Base-by-base conservation (phyloP, 2,888 invertebrate species). In the Myathropa florea region DNA sequence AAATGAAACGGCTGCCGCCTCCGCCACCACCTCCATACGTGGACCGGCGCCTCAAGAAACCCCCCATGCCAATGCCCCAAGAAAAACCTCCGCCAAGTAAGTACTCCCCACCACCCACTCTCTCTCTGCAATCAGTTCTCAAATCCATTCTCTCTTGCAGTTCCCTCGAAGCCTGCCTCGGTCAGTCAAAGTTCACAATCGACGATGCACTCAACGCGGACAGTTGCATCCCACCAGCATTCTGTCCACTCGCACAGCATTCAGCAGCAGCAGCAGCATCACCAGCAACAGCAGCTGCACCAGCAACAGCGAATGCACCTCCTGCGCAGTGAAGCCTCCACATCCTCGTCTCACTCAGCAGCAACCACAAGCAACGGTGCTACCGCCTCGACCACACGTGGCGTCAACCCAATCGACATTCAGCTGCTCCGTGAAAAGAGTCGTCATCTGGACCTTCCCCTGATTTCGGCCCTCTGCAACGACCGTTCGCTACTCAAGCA, bases 401-500 rank as follows among this genome's bases (percentile, higher is more conserved):
- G 90, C 26, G 89, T 89, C 18, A 92, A 90, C 89, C 90, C 94
- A 89, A 92, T 96, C 87, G 97, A 97, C 92, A 97, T 97, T 90
- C 96, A 96, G 90, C 95, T 96, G 89, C 93, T 98, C 85, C 94
- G 97, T 80, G 97, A 97, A 93, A 97, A 97, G 93, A 97, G 97
- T 93, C 96, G 96, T 91, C 96, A 97, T 91, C 94, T 98, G 90
- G 97, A 98, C 93, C 94, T 98, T 92, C 98, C 98, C 23, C 94
- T 98, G 84, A 98, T 98, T 91, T 97, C 97, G 82, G 98, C 98
- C 14, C 94, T 98, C 89, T 98, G 98, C 94, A 98, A 98, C 92
- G 98, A 98, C 93, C 95, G 97, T 80, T 97, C 97, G 82, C 94
- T 98, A 90, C 94, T 97, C 81, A 97, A 97, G 93, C 97, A 97